These are phyloP conservation scores for Drosophila greeni DNA, from an alignment of 2,888 invertebrate species.

Conservation along the genomic window DNA sequence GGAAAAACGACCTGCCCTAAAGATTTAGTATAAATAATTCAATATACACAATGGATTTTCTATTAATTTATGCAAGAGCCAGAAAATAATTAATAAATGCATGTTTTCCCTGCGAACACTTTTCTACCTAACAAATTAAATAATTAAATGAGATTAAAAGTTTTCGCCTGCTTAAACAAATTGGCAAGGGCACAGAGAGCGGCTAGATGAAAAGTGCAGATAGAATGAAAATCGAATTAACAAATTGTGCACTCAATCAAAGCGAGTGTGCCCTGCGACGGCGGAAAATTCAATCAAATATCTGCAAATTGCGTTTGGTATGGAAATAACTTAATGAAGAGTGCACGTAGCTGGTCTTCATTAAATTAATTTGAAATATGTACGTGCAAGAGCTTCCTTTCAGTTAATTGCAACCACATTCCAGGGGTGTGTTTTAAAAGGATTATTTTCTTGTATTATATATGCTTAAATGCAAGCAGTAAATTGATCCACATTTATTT, in stretches of 20 bases:
- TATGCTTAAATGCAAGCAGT: neutral
- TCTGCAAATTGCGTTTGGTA: conserved; percentile 40
- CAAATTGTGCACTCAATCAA: conserved; percentile 70
- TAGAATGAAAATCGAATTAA: conserved; percentile 60
- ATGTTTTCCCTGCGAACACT: conserved; percentile 27
- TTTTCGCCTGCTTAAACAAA: conserved; percentile 40
- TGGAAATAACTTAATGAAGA: conserved; percentile 42
- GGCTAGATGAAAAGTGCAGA: conserved; percentile 9
- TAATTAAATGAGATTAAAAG: conserved; percentile 67
- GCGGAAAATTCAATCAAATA: conserved; percentile 58
- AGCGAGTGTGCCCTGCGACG: conserved; percentile 31
- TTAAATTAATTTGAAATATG: conserved; percentile 47
- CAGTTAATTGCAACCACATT: neutral
- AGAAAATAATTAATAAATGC: conserved; percentile 53
- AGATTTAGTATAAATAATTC: conserved; percentile 49
- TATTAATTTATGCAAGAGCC: conserved; percentile 52
- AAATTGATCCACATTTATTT: neutral
- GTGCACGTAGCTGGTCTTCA: conserved; percentile 46
- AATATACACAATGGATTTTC: conserved; percentile 46
- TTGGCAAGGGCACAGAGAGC: neutral
- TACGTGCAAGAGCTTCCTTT: neutral
- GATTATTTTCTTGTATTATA: neutral
- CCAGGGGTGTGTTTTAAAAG: neutral
- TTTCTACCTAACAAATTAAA: conserved; percentile 60
- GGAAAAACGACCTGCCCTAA: conserved; percentile 20